Evolutionary conservation across 2,888 invertebrate genomes (phyloP), one percentile per base, ranked within the genome.

Genomic region (Chorisops tibialis): DNA sequence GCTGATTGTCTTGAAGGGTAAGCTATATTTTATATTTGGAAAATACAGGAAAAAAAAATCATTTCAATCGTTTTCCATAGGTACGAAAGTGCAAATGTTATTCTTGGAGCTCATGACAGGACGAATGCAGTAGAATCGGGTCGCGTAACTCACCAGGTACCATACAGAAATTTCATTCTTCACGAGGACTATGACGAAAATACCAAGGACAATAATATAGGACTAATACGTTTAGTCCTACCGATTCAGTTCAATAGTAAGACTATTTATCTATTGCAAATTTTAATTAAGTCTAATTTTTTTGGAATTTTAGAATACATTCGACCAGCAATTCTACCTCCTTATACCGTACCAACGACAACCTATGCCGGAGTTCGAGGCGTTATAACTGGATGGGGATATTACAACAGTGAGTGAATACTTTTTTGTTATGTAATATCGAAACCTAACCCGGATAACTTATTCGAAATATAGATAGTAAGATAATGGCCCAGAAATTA

Each of bases 1-100:
- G 76, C 74, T 0, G 77, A 76, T 62, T 77, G 76, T 48, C 61
- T 76, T 35, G 65, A 67, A 12, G 69, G 70, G 68, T 69, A 62
- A 59, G 67, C n/a, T 65, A n/a, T n/a, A n/a, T n/a, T n/a, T n/a
- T n/a, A n/a, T n/a, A n/a, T n/a, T n/a, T n/a, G n/a, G n/a, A n/a
- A n/a, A n/a, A n/a, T n/a, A n/a, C n/a, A n/a, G n/a, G n/a, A n/a
- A n/a, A n/a, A n/a, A n/a, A n/a, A n/a, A n/a, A n/a, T n/a, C n/a
- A n/a, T n/a, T n/a, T n/a, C n/a, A n/a, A n/a, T n/a, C n/a, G n/a
- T n/a, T n/a, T n/a, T n/a, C n/a, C n/a, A n/a, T n/a, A n/a, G n/a
- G n/a, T n/a, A n/a, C n/a, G n/a, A n/a, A n/a, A n/a, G n/a, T n/a
- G 54, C 14, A 1, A 41, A 21, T 1, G 12, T 54, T 5, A 41